A percentile compares a stretch with the other conserved stretches of the same genome.
These are phyloP conservation scores for Panurus biarmicus DNA, from an alignment of 2,113 vertebrate species.

Conservation along the genomic window DNA sequence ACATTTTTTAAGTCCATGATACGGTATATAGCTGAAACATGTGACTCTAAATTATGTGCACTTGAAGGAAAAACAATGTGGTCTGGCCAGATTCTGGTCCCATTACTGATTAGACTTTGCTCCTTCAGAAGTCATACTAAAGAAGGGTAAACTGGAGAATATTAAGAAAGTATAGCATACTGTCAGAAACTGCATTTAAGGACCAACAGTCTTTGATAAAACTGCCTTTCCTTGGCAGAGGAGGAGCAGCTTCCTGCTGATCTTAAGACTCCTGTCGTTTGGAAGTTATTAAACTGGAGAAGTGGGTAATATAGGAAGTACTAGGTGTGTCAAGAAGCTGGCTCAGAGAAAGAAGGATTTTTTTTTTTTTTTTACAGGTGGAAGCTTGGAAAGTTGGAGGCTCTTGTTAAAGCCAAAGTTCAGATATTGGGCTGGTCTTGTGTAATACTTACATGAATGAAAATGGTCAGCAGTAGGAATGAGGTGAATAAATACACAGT, in stretches of 20 bases:
- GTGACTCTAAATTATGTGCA: not conserved
- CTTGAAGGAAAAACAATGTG: not conserved
- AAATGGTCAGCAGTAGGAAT: not conserved
- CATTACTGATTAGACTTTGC: not conserved
- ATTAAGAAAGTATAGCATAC: not conserved
- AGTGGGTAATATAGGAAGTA: not conserved
- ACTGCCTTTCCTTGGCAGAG: not conserved
- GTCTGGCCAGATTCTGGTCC: not conserved
- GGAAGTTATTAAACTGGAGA: not conserved
- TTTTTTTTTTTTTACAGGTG: not conserved
- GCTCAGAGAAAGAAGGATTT: not conserved
- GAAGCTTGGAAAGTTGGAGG: not conserved
- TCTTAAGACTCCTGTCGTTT: not conserved
- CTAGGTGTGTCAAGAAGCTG: not conserved
- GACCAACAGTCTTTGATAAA: not conserved
- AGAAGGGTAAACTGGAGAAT: not conserved
- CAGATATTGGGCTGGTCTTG: not conserved
- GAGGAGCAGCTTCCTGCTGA: not conserved
- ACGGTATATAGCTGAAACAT: not conserved
- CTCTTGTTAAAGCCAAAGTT: not conserved
- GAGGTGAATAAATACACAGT: not conserved
- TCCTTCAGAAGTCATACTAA: not conserved
- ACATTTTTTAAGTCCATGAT: not conserved
- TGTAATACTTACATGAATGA: not conserved
- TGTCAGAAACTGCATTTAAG: not conserved